Evolutionary conservation across 2,888 invertebrate genomes (phyloP).

Genomic region (Drosophila helvetica): DNA sequence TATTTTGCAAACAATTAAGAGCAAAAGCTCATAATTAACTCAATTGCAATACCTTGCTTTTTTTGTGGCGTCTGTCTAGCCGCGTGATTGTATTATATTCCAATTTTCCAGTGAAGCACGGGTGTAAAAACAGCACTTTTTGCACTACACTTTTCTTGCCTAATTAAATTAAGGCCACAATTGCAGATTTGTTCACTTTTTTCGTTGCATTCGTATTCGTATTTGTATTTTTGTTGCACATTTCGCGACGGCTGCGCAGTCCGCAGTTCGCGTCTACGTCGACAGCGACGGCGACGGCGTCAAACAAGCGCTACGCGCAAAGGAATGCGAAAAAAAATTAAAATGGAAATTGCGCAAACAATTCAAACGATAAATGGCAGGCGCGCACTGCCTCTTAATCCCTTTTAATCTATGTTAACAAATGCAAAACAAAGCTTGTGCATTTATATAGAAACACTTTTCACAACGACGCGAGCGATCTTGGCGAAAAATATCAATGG

Average conservation of each 20-base stretch:
- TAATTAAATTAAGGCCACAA: slow-evolving; percentile 65
- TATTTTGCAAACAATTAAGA: slow-evolving; percentile 50
- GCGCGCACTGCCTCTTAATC: background rate
- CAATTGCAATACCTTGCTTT: slow-evolving; percentile 37
- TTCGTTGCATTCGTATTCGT: slow-evolving; percentile 20
- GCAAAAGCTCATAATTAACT: slow-evolving; percentile 48
- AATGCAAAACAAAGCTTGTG: background rate
- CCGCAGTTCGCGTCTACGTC: slow-evolving; percentile 43
- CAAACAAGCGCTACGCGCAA: slow-evolving; percentile 9
- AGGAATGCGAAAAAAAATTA: slow-evolving; percentile 33
- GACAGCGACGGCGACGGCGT: slow-evolving; percentile 4
- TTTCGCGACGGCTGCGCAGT: slow-evolving; percentile 27
- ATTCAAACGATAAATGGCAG: slow-evolving; percentile 1
- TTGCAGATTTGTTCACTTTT: slow-evolving; percentile 53
- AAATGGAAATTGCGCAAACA: slow-evolving; percentile 3
- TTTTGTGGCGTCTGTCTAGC: slow-evolving; percentile 52
- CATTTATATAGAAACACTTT: background rate
- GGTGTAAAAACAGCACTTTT: background rate
- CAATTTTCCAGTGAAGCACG: slow-evolving; percentile 16
- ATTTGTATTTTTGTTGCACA: slow-evolving; percentile 39
- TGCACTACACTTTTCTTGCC: slow-evolving; percentile 43
- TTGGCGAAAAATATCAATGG: background rate
- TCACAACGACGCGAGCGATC: background rate
- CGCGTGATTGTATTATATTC: slow-evolving; percentile 33
- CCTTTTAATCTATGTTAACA: background rate